phyloP scores from a whole-genome alignment of 2,888 invertebrate genomes.

The Athalia circularis region DNA sequence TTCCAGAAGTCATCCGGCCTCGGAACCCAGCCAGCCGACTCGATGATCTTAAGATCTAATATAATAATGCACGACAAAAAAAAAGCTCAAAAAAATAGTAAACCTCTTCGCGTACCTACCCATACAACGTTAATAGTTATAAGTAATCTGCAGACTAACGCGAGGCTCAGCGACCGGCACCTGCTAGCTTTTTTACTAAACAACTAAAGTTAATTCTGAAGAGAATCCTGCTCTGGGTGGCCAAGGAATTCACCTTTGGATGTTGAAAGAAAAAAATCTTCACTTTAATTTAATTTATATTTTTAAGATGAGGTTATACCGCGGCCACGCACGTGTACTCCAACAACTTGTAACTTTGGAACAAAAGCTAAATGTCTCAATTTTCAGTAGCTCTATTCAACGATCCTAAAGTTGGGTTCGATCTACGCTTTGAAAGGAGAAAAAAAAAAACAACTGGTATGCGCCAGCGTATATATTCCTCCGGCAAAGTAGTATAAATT shows the following conservation, averaged over 20 bases:
- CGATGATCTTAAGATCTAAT: not conserved
- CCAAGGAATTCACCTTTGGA: not conserved
- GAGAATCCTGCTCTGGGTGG: constrained; percentile 7
- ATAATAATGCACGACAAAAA: not conserved
- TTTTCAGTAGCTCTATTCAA: not conserved
- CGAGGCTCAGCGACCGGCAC: constrained; percentile 1
- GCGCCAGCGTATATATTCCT: constrained; percentile 20
- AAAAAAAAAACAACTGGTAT: not conserved
- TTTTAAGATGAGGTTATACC: not conserved
- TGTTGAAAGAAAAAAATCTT: not conserved
- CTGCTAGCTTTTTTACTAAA: constrained; percentile 26
- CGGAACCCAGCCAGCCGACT: not conserved
- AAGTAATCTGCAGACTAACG: constrained; percentile 18
- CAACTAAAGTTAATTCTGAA: not conserved
- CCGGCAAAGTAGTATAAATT: constrained; percentile 50
- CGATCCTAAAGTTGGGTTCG: not conserved
- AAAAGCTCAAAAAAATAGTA: not conserved
- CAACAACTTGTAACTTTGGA: constrained; percentile 4
- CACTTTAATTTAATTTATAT: constrained; percentile 18
- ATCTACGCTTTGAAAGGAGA: too few relatives aligned
- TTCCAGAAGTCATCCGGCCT: constrained; percentile 28
- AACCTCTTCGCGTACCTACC: not conserved
- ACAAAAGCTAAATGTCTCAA: constrained; percentile 27
- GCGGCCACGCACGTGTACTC: not conserved
- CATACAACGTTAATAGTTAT: not conserved